Conservation (phyloP, 2,797 vertebrate genomes). For the Anabacerthia variegaticeps region DNA sequence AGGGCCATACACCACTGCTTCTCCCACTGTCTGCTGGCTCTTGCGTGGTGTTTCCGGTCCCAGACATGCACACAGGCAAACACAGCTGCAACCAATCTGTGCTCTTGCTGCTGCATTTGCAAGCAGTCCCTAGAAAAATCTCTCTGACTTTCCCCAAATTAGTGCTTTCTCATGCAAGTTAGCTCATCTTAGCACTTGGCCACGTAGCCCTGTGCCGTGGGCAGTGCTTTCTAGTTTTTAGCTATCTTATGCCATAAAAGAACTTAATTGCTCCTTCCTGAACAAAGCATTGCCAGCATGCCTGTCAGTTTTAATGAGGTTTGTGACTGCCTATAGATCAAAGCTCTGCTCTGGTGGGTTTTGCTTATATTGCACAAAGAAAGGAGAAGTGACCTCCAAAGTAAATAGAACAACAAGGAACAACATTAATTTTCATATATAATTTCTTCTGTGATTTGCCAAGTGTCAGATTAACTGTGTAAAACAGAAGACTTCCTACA, state of each 20-base stretch:
- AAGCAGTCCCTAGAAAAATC: conserved; percentile 4
- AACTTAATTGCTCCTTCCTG: conserved; percentile 1
- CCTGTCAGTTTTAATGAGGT: conserved; percentile 34
- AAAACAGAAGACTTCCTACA: conserved; percentile 6
- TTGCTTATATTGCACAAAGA: conserved; percentile 13
- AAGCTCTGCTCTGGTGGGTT: neutral
- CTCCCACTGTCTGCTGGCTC: conserved; percentile 68
- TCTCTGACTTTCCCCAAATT: conserved; percentile 34
- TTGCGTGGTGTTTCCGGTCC: conserved; percentile 36
- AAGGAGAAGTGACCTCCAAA: conserved; percentile 31
- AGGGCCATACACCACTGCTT: conserved; percentile 56
- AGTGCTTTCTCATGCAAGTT: neutral
- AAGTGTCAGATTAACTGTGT: neutral
- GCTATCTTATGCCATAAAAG: neutral
- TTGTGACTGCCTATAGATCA: conserved; percentile 23
- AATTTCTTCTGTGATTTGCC: conserved; percentile 26
- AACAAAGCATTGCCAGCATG: neutral
- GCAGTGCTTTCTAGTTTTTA: neutral
- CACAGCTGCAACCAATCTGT: conserved; percentile 63
- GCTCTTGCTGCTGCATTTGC: neutral
- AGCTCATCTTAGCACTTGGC: neutral
- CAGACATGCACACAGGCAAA: conserved; percentile 50
- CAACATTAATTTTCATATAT: conserved; percentile 28
- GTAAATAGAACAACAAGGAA: conserved; percentile 11
- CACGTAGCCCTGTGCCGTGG: neutral